phyloP scores from a whole-genome alignment of 2,797 vertebrate genomes.

The Pelodytes ibericus region DNA sequence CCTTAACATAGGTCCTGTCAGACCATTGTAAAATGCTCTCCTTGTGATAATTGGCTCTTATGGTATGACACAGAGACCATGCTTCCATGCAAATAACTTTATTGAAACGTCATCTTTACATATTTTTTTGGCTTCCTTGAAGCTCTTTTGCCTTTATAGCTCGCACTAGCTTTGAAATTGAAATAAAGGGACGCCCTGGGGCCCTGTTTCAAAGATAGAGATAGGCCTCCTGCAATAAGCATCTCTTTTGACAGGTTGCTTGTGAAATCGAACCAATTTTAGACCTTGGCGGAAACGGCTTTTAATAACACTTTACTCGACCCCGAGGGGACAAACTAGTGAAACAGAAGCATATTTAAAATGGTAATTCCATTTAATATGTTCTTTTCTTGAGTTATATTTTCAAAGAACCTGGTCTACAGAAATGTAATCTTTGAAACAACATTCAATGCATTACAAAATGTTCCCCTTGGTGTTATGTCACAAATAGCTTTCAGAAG shows the following conservation, averaged over 20 bases:
- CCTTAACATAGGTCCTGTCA: no score
- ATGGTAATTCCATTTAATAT: slow-evolving; percentile 49
- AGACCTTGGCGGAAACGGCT: slow-evolving; percentile 51
- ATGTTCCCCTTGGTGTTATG: neutral
- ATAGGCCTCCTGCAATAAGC: slow-evolving; percentile 50
- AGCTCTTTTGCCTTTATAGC: slow-evolving; percentile 34
- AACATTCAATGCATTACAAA: neutral
- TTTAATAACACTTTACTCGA: slow-evolving; percentile 50
- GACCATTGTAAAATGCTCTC: no score
- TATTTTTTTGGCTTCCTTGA: neutral
- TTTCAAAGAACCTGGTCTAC: slow-evolving; percentile 31
- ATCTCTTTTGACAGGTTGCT: slow-evolving; percentile 52
- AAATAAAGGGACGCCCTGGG: slow-evolving; percentile 59
- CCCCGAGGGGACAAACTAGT: slow-evolving; percentile 46
- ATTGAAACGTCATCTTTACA: slow-evolving; percentile 28
- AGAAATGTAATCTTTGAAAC: slow-evolving; percentile 23
- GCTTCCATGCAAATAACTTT: slow-evolving; percentile 15
- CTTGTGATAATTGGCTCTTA: slow-evolving; percentile 16
- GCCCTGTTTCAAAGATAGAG: slow-evolving; percentile 55
- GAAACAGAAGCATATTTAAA: slow-evolving; percentile 59
- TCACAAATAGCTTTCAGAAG: neutral
- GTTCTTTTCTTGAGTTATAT: slow-evolving; percentile 37
- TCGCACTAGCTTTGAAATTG: slow-evolving; percentile 59
- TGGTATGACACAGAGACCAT: slow-evolving; percentile 2
- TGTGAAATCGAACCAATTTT: slow-evolving; percentile 58